Evolutionary conservation across 2,888 invertebrate species (phyloP), one percentile per base, ranked within the genome.

Genomic region (Noctua janthina): DNA sequence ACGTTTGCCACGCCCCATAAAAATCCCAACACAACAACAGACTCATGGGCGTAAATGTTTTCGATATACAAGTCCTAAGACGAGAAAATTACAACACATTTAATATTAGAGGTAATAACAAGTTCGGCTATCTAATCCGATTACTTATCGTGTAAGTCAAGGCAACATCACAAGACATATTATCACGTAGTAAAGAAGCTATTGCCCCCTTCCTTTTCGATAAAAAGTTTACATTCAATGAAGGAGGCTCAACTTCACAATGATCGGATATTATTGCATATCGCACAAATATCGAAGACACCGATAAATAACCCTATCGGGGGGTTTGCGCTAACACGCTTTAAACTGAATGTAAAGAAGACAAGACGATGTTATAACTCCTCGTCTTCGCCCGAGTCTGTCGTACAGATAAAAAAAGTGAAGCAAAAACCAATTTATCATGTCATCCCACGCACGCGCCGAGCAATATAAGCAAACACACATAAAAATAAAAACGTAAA

Each of bases 391-490:
- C 94, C 93, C 73, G 93, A 94, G 95, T 94, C 94, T 94, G 94
- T 94, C 94, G 94, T 92, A 93, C 88, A 94, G 91, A 94, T 92
- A 94, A 94, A 93, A 91, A 94, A 94, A 94, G 91, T 93, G 91
- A 94, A 96, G 93, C 94, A 94, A 95, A 94, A 94, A 95, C 93
- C 94, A 93, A 96, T 96, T 94, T 96, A 96, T 96, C 96, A 95
- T 93, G 95, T 92, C 95, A 91, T 92, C 96, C 96, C 95, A 96
- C 96, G 94, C 96, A 94, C 94, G 94, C 95, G 93, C 93, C 92
- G 91, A 92, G 92, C 92, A 94, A 94, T 93, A 95, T 92, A 96
- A 95, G 95, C 94, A 94, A 95, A 96, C 93, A 94, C 91, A 94
- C 93, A 94, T 91, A 93, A 94, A 94, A 95, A 94, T 93, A 94